Conservation (phyloP, 2,113 vertebrate genomes). For the Malurus melanocephalus region DNA sequence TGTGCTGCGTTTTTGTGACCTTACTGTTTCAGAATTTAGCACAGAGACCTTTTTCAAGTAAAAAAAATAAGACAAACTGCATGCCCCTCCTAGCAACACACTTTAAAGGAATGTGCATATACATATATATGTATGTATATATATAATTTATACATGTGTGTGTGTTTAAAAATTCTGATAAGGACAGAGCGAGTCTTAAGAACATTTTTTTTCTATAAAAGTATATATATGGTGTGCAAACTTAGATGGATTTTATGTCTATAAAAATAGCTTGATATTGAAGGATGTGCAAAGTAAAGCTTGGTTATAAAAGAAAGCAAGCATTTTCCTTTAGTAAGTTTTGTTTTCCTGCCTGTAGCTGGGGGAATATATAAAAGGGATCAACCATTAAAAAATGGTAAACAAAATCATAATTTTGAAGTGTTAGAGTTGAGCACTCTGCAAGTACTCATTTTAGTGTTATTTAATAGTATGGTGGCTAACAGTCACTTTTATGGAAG, state of each 20-base stretch:
- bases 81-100: neutral
- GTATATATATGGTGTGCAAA: neutral
- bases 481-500: neutral
- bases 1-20: neutral
- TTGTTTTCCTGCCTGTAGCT: neutral
- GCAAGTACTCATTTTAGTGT: neutral
- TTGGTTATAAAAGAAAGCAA: neutral
- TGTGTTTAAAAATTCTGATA: neutral
- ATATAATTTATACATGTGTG: neutral
- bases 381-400: neutral
- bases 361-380: neutral
- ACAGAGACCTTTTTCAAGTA: slow-evolving; percentile 1
- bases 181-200: neutral
- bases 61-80: neutral
- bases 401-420: neutral
- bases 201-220: neutral
- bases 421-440: neutral
- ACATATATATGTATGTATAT: neutral
- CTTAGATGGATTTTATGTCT: neutral
- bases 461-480: neutral
- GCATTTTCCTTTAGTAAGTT: neutral
- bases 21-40: slow-evolving; percentile 14
- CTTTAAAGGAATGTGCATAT: neutral
- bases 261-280: neutral
- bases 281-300: neutral